These are phyloP conservation scores for Yponomeuta sedellus DNA, from an alignment of 2,888 invertebrate species.

Conservation along the genomic window DNA sequence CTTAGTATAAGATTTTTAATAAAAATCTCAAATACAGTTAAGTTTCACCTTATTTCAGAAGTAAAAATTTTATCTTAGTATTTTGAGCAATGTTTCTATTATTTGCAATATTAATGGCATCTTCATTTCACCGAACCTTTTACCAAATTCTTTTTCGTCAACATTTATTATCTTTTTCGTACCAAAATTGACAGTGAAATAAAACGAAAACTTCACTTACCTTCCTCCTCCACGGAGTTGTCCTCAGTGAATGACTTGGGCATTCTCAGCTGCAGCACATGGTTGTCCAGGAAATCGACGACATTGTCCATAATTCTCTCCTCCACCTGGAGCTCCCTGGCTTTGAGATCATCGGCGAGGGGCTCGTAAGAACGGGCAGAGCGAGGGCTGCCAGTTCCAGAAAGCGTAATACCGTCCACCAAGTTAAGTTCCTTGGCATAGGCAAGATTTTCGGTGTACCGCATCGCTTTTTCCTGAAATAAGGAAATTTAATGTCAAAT, in stretches of 20 bases:
- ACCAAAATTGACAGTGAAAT: too few species aligned
- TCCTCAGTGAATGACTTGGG: constrained; percentile 63
- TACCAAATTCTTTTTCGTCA: too few species aligned
- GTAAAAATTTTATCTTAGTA: too few species aligned
- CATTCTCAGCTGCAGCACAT: constrained; percentile 64
- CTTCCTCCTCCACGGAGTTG: constrained; percentile 61
- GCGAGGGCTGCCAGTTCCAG: constrained; percentile 58
- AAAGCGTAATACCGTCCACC: constrained; percentile 58
- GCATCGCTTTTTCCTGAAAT: constrained; percentile 68
- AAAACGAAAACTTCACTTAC: constrained; percentile 28
- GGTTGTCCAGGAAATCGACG: constrained; percentile 62
- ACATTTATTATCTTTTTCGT: too few species aligned
- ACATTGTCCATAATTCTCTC: constrained; percentile 68
- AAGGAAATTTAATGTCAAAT: constrained; percentile 6
- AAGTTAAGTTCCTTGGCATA: constrained; percentile 58
- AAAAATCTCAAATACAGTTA: too few species aligned
- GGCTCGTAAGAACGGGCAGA: constrained; percentile 66
- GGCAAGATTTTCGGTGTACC: constrained; percentile 63
- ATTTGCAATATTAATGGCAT: too few species aligned
- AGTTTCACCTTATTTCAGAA: too few species aligned
- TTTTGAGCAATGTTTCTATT: too few species aligned
- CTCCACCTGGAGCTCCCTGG: constrained; percentile 58
- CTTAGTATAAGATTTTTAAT: too few species aligned
- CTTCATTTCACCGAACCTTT: too few species aligned
- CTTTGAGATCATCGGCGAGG: constrained; percentile 57